Base-by-base conservation (phyloP, 2,888 invertebrate genomes). In the Trissolcus japonicus region DNA sequence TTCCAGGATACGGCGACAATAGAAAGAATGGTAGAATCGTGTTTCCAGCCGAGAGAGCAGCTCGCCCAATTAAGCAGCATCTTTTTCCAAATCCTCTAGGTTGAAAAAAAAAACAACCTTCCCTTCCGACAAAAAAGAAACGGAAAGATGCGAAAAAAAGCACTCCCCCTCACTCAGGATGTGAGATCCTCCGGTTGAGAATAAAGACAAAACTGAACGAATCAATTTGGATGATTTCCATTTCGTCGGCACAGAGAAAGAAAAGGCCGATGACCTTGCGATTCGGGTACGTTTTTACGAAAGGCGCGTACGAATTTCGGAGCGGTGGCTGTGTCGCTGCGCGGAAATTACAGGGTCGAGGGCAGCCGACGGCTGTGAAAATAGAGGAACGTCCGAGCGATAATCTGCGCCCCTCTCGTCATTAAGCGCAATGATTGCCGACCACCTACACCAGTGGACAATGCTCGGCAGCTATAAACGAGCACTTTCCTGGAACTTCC, bases 371-470 rank as follows among this genome's bases (percentile, higher is more conserved):
- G 65, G 74, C 74, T 61, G 54, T 48, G 46, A 77, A 66, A 63
- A 60, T 48, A 73, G 75, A 65, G 57, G 55, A 60, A n/a, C 60
- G 55, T 55, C 54, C 53, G 59, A 43, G 67, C 80, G 82, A 83
- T 82, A 84, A 83, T 83, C 81, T 82, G 78, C 72, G 80, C 66
- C 61, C n/a, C 76, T 81, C 83, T 84, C 82, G 82, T 85, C 86
- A 86, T 86, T 86, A 86, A 84, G 79, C 83, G 81, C 80, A 83
- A 84, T 86, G 84, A 85, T 86, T 85, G 81, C 82, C 77, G 82
- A 82, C 85, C 86, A 85, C 86, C 86, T 85, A 85, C 84, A 81
- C 85, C 79, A 76, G 53, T 56, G 62, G 56, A 73, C 63, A 59
- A 66, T 41, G 48, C 50, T 25, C 61, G 54, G 35, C 50, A 54